Evolutionary conservation across 1,140 invertebrate species (phyloP).

Genomic region (Pseudomyrmex cubaensis): DNA sequence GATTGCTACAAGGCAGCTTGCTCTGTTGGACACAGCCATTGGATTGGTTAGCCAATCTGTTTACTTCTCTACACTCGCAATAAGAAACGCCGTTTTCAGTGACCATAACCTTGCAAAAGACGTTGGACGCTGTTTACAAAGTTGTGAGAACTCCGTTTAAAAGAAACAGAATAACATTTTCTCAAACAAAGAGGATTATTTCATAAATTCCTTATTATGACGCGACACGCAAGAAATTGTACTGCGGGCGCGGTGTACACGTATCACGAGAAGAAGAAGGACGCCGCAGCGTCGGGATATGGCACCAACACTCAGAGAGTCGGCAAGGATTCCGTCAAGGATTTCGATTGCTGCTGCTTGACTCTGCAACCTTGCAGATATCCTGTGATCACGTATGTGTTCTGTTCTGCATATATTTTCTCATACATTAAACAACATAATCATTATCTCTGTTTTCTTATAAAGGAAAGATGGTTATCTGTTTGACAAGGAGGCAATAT

Average conservation of each 20-base stretch:
- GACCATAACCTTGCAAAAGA: no score
- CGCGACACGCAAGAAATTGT: slow-evolving; percentile 98
- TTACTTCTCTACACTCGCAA: no score
- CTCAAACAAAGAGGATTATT: neutral
- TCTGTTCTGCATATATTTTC: neutral
- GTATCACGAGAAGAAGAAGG: slow-evolving; percentile 99
- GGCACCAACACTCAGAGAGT: slow-evolving; percentile 93
- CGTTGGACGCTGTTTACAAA: no score
- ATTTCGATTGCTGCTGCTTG: slow-evolving; percentile 99
- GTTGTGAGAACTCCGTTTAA: neutral
- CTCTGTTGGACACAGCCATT: no score
- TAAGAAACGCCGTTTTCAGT: no score
- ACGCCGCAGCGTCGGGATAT: slow-evolving; percentile 96
- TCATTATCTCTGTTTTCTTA: slow-evolving; percentile 17
- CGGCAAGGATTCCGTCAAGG: slow-evolving; percentile 98
- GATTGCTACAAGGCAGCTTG: no score
- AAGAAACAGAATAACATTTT: neutral
- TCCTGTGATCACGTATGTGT: slow-evolving; percentile 92
- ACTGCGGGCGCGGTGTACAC: slow-evolving; percentile 99
- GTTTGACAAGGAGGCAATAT: slow-evolving; percentile 98
- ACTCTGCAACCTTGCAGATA: slow-evolving; percentile 97
- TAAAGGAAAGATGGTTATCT: slow-evolving; percentile 96
- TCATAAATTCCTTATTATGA: slow-evolving; percentile 87
- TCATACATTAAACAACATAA: neutral
- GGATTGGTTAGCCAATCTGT: no score